phyloP scores from a whole-genome alignment of 2,113 vertebrate genomes.

The Aviceda subcristata region DNA sequence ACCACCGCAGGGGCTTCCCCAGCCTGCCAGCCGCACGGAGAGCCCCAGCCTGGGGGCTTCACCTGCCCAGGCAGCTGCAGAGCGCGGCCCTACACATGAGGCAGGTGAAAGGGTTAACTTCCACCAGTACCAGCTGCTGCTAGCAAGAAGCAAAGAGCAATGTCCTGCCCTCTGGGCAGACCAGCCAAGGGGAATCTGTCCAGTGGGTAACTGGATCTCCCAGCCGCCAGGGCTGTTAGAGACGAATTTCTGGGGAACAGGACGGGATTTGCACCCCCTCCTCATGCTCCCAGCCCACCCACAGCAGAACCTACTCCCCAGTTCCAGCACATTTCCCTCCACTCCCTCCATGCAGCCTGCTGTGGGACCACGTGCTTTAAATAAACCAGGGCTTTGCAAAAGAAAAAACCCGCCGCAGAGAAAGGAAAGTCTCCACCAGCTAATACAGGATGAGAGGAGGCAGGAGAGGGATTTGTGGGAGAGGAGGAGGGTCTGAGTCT shows the following conservation, averaged over 20 bases:
- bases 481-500: neutral
- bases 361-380: neutral
- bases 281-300: neutral
- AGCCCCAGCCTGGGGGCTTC: neutral
- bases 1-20: neutral
- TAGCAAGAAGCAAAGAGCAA: neutral
- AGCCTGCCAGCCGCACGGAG: neutral
- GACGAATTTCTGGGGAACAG: neutral
- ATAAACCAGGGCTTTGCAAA: neutral
- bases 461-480: neutral
- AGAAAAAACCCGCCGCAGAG: neutral
- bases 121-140: neutral
- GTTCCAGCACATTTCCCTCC: neutral
- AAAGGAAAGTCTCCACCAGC: neutral
- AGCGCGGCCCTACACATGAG: rapidly evolving
- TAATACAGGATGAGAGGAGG: neutral
- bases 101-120: neutral
- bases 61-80: neutral
- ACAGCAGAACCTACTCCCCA: neutral
- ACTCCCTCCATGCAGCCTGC: neutral
- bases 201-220: neutral
- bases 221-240: neutral
- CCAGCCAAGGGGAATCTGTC: neutral
- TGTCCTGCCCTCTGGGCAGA: neutral
- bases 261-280: neutral